Conservation (phyloP, 2,797 vertebrate species). For the Capromys pilorides region DNA sequence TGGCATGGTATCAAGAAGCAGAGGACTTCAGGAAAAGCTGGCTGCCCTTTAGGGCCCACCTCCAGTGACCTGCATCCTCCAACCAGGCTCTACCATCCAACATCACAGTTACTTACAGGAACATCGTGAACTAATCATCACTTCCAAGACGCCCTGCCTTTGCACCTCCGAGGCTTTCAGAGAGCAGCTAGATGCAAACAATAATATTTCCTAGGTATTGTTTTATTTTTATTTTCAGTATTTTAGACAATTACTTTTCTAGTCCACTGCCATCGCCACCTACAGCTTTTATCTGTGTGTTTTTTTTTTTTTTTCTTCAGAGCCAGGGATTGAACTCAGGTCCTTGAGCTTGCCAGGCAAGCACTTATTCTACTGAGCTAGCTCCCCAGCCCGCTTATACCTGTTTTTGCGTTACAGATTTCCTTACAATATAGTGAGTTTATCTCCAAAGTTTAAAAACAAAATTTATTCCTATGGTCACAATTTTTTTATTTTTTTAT, state of each 20-base stretch:
- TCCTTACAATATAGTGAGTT: not conserved
- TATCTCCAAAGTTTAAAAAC: not conserved
- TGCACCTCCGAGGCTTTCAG: not conserved
- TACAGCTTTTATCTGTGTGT: not conserved
- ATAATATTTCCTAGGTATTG: not conserved
- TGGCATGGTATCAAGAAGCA: not conserved
- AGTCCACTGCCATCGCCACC: not conserved
- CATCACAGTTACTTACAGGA: not conserved
- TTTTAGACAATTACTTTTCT: conserved; percentile 5
- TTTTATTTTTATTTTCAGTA: not conserved
- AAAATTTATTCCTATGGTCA: not conserved
- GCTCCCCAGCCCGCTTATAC: not conserved
- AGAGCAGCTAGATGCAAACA: not conserved
- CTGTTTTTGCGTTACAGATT: not conserved
- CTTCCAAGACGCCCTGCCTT: not conserved
- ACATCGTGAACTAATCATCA: not conserved
- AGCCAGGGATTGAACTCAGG: too few species aligned
- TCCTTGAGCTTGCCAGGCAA: too few species aligned
- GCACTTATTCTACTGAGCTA: too few species aligned
- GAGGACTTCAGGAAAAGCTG: not conserved
- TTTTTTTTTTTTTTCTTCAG: too few species aligned
- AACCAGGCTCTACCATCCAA: not conserved
- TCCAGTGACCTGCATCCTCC: not conserved
- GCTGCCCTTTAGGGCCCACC: not conserved
- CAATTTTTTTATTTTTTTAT: not conserved